Evolutionary conservation across 2,797 vertebrate genomes (phyloP), one percentile per base, ranked within the genome.

Genomic region (Oryzias sinensis): DNA sequence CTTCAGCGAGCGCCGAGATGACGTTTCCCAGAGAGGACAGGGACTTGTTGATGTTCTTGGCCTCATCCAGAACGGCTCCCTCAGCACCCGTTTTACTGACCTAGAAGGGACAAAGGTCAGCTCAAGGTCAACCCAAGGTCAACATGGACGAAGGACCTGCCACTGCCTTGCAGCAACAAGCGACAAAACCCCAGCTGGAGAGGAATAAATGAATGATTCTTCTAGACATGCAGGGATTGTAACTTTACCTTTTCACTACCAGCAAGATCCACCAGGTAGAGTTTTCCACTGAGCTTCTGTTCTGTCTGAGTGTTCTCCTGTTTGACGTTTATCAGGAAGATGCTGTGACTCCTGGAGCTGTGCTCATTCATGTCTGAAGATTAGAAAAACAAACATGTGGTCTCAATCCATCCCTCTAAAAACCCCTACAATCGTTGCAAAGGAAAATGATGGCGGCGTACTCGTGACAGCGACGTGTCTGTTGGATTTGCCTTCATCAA

Each of bases 81-180:
- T 98, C 96, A 51, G 97, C 97, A 90, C 96, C 96, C 18, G 97
- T 99, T 94, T 99, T 98, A 93, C 96, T 96, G 89, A 98, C 97
- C 97, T 98, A 78, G 40, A 50, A 56, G 51, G 13, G 48, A 61
- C 44, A 69, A 0, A 49, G 14, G 74, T 33, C 0, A 57, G 54
- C 8, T 33, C 15, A 41, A 43, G 33, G 7, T 33, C 0, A 57
- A 56, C 8, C 42, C 15, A 41, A 43, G 33, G 7, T 75, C 49
- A 68, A 44, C 18, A 44, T 29, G 16, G 17, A 44, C 4, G 8
- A 9, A 33, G 29, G 29, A 9, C 29, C 7, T 33, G 29, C 43
- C 24, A 47, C 20, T 22, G 18, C 20, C 11, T 14, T 5, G 11
- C 13, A 22, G 18, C 45, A 22, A 24, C 1, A 5, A 29, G 4